Conservation (phyloP, 2,797 vertebrate species). For the Sciurus carolinensis region DNA sequence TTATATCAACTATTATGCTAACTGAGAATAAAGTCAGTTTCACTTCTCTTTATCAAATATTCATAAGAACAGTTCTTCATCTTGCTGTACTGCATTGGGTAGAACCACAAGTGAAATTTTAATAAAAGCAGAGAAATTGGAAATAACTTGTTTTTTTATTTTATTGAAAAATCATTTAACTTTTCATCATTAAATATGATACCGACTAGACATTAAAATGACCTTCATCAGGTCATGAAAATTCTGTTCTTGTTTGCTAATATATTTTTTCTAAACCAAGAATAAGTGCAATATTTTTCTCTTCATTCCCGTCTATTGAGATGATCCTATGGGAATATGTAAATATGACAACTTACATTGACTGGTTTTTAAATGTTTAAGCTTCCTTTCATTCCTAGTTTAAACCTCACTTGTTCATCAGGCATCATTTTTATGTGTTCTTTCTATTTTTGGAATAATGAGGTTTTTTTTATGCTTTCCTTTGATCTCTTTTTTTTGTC, state of each 20-base stretch:
- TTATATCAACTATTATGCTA: neutral
- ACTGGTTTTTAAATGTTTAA: neutral
- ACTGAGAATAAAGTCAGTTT: neutral
- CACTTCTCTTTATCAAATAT: neutral
- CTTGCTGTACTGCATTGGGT: neutral
- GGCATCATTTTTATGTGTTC: neutral
- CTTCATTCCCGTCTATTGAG: neutral
- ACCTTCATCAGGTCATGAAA: neutral
- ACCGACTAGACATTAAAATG: neutral
- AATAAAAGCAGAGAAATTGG: neutral
- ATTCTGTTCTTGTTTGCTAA: neutral
- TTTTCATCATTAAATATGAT: neutral
- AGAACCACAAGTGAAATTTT: neutral
- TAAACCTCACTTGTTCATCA: neutral
- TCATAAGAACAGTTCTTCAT: neutral
- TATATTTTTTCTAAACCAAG: neutral
- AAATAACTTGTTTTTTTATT: neutral
- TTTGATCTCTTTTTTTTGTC: neutral
- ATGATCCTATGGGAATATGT: neutral
- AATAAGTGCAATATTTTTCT: neutral
- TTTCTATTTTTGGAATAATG: neutral
- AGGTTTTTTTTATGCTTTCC: neutral
- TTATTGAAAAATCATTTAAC: neutral
- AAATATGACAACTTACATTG: neutral
- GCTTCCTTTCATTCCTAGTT: neutral